Evolutionary conservation across 2,888 invertebrate species (phyloP).

Genomic region (Pristionchus arcanus): DNA sequence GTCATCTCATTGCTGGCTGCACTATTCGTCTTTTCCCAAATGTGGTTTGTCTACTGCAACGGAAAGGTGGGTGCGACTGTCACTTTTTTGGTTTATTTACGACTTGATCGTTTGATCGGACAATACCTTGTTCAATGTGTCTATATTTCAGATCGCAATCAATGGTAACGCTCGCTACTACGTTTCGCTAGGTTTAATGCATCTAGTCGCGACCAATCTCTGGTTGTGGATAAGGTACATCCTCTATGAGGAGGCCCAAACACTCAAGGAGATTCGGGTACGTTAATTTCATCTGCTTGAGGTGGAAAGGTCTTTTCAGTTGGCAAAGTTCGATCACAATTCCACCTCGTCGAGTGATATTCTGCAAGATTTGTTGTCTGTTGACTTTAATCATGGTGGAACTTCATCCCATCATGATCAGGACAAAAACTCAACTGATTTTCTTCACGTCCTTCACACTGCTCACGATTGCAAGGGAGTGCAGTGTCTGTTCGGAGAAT

Average conservation of each 20-base stretch:
- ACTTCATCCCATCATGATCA: not conserved
- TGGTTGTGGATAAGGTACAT: constrained; percentile 73
- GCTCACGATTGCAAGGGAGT: constrained; percentile 64
- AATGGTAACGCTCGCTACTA: constrained; percentile 63
- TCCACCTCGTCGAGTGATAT: constrained; percentile 15
- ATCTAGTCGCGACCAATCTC: constrained; percentile 67
- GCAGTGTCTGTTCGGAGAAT: constrained; percentile 67
- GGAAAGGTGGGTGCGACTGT: constrained; percentile 62
- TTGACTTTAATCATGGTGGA: constrained; percentile 1
- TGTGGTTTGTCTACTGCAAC: constrained; percentile 73
- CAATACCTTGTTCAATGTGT: not conserved
- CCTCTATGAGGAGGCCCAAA: constrained; percentile 69
- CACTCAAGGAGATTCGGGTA: constrained; percentile 65
- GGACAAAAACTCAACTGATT: not conserved
- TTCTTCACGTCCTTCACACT: not conserved
- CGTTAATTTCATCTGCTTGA: not conserved
- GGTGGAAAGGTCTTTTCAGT: not conserved
- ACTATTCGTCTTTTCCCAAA: constrained; percentile 59
- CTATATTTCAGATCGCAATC: constrained; percentile 64
- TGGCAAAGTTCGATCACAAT: constrained; percentile 48
- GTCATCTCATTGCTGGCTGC: constrained; percentile 44
- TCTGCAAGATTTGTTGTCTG: constrained; percentile 18
- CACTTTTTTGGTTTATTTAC: not conserved
- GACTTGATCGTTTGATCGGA: not conserved
- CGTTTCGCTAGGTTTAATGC: constrained; percentile 66